Percentiles rank a stretch among this genome's conserved stretches.
Conservation (phyloP, 2,797 vertebrate genomes). For the Knipowitschia caucasica region DNA sequence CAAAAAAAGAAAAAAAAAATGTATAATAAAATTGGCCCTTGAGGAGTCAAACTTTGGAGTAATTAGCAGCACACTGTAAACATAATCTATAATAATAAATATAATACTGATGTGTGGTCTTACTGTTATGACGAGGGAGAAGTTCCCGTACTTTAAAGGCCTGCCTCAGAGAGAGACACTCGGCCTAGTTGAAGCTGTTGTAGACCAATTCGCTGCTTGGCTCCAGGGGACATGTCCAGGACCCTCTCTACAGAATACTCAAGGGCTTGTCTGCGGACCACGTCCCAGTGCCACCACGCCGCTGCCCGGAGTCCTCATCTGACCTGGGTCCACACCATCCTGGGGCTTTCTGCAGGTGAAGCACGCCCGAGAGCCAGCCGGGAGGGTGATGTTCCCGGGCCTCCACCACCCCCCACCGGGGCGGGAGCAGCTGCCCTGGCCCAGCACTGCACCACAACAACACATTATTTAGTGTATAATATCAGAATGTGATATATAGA, state of each 20-base stretch:
- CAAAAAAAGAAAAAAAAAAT: too few relatives aligned
- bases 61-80: too few relatives aligned
- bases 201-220: constrained; percentile 83
- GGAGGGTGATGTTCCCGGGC: constrained; percentile 79
- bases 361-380: constrained; percentile 73
- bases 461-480: too few relatives aligned
- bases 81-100: too few relatives aligned
- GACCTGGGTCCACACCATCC: constrained; percentile 91
- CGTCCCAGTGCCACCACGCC: constrained; percentile 94
- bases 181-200: constrained; percentile 81
- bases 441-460: constrained; percentile 51
- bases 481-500: too few relatives aligned
- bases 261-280: constrained; percentile 70
- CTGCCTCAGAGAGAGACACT: constrained; percentile 74
- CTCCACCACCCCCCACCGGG: constrained; percentile 78
- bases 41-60: too few relatives aligned
- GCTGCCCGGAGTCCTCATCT: constrained; percentile 87
- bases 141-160: constrained; percentile 87
- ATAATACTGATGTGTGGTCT: too few relatives aligned
- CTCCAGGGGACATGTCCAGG: constrained; percentile 91
- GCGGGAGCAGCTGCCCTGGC: constrained; percentile 52
- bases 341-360: constrained; percentile 87
- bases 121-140: constrained; percentile 89
- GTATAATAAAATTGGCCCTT: too few relatives aligned
- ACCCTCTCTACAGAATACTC: constrained; percentile 78